A percentile compares a stretch with the other conserved stretches of the same genome.
Evolutionary conservation across 92 coral and sea anemone genomes (phyloP).

Genomic region (Porites lobata): DNA sequence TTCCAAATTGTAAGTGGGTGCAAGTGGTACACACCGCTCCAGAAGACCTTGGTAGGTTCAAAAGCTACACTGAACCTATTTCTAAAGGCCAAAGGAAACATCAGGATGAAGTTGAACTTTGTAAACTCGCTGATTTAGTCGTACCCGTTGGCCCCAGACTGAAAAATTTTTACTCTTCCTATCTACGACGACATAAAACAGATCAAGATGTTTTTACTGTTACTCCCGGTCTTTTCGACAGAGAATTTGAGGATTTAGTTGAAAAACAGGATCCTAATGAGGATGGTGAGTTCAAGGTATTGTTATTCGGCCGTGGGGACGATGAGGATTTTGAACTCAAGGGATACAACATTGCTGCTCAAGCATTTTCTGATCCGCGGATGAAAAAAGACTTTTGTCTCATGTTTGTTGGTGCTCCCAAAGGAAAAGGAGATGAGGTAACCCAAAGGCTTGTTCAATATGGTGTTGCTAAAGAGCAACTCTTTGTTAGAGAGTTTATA

Average conservation of each 20-base stretch:
- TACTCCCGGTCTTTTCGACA: not conserved
- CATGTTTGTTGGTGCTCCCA: slow-evolving; percentile 4
- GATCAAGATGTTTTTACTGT: not conserved
- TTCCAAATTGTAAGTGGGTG: slow-evolving; percentile 2
- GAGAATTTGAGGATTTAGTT: slow-evolving; percentile 2
- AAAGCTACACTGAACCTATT: not conserved
- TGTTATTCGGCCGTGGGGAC: slow-evolving; percentile 15
- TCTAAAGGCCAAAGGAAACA: slow-evolving; percentile 10
- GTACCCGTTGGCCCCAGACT: not conserved
- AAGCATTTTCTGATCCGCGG: slow-evolving; percentile 7
- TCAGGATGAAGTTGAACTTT: not conserved
- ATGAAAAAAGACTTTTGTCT: not conserved
- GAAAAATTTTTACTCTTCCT: not conserved
- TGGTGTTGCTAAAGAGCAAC: not conserved
- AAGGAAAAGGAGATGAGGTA: not conserved
- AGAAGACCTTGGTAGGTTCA: slow-evolving; percentile 15
- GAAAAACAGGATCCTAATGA: not conserved
- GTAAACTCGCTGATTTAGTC: not conserved
- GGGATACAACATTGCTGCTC: slow-evolving; percentile 10
- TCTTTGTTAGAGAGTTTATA: not conserved
- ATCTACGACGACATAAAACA: not conserved
- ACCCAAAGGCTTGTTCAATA: not conserved
- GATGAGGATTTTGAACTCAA: slow-evolving; percentile 18
- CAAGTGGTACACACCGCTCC: slow-evolving; percentile 15
- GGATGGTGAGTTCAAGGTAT: not conserved